phyloP scores from a whole-genome alignment of 2,113 vertebrate genomes.

The Neolamprologus fasciatus region DNA sequence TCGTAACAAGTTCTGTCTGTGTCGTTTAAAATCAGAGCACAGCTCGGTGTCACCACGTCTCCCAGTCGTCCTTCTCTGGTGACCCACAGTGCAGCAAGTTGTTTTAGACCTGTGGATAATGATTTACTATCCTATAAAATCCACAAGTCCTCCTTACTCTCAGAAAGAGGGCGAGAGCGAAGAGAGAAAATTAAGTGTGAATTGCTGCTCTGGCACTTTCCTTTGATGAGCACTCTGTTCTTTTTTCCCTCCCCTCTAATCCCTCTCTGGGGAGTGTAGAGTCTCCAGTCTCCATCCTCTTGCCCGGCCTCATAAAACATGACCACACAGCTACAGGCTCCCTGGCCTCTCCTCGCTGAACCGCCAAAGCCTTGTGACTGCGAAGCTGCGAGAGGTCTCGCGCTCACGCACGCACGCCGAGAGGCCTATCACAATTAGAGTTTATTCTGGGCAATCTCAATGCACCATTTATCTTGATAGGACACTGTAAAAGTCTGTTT shows the following conservation, averaged over 20 bases:
- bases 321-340: slow-evolving; percentile 48
- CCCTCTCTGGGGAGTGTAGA: slow-evolving; percentile 50
- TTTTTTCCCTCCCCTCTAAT: slow-evolving; percentile 35
- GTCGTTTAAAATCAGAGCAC: background rate
- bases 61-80: background rate
- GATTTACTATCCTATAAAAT: slow-evolving; percentile 59
- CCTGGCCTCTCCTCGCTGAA: slow-evolving; percentile 25
- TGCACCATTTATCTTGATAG: background rate
- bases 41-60: background rate
- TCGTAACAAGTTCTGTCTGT: background rate
- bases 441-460: background rate
- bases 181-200: slow-evolving; percentile 53
- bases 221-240: slow-evolving; percentile 65
- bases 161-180: background rate
- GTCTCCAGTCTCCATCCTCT: slow-evolving; percentile 28
- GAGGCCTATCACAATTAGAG: background rate
- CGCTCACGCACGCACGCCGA: background rate
- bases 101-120: slow-evolving; percentile 36
- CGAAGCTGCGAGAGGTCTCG: background rate
- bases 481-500: background rate
- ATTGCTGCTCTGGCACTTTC: slow-evolving; percentile 35
- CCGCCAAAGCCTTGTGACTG: slow-evolving; percentile 1
- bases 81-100: slow-evolving; percentile 11
- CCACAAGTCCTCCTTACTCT: slow-evolving; percentile 25
- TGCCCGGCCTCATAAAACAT: slow-evolving; percentile 42